Conservation (phyloP, 2,888 invertebrate species). For the Boloria euphrosyne region DNA sequence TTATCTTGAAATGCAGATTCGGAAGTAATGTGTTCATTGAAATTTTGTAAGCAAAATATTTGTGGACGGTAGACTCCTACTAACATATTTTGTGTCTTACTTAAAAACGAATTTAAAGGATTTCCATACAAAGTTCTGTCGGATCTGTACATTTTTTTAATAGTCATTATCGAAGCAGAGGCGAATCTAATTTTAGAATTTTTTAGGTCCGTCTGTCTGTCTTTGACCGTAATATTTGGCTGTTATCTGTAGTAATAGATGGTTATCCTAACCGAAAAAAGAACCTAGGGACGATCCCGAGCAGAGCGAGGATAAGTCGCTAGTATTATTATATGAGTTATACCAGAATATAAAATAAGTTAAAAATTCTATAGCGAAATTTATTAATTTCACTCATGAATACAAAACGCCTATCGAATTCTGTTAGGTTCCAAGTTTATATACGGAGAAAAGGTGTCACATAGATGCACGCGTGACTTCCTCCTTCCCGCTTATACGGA, state of each 20-base stretch:
- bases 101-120: neutral
- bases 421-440: slow-evolving; percentile 71
- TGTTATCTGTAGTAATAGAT: too few species aligned
- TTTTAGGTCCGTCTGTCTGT: too few species aligned
- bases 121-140: too few species aligned
- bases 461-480: slow-evolving; percentile 78
- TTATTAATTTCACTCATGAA: slow-evolving; percentile 16
- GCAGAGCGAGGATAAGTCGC: too few species aligned
- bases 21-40: slow-evolving; percentile 34
- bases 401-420: slow-evolving; percentile 47
- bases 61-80: slow-evolving; percentile 16
- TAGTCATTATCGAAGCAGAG: too few species aligned
- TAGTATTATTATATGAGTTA: too few species aligned
- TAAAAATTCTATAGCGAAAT: slow-evolving; percentile 9
- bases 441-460: slow-evolving; percentile 79
- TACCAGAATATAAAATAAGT: neutral
- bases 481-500: slow-evolving; percentile 80
- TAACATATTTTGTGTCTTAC: neutral
- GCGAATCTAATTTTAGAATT: too few species aligned
- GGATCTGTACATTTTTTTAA: too few species aligned
- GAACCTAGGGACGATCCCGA: too few species aligned
- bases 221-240: too few species aligned
- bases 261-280: too few species aligned
- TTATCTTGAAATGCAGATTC: slow-evolving; percentile 52
- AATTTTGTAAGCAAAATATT: slow-evolving; percentile 24